Base-by-base conservation (phyloP, 2,113 vertebrate genomes). In the Sisor rabdophorus region DNA sequence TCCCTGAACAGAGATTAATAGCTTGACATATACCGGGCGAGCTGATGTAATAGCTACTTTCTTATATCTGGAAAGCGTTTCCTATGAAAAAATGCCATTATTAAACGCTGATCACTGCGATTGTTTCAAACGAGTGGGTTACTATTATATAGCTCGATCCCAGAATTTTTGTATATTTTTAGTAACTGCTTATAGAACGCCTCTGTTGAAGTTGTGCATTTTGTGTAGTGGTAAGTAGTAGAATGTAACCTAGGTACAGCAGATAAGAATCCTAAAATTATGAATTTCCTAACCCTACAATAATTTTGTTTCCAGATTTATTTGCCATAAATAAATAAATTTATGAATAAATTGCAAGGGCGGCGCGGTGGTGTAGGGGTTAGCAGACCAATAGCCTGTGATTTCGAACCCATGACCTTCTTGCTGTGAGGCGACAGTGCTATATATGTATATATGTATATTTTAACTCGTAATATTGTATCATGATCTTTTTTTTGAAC, bases 1-100 rank as follows among this genome's bases (percentile, higher is more conserved):
- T 47, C 72, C 26, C 36, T 1, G 13, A 68, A 56, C 56, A 36
- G 32, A 50, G n/a, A 10, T 40, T 71, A 71, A 76, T 77, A 44
- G 61, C 77, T 80, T 32, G 72, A 78, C 55, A 52, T 75, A n/a
- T 53, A n/a, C 59, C 67, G 64, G 61, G 67, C 68, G 58, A 12
- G 11, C 52, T 68, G 65, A 17, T 52, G 56, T 44, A 61, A 26
- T 32, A 54, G 60, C 26, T 32, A 7, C 44, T 48, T 24, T 50
- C 28, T 48, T 48, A 69, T 60, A 50, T 52, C 72, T 73, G 61
- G 28, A 50, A 40, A 79, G 53, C 20, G 26, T 54, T 58, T 53
- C 7, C 24, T 48, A 16, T 44, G 36, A 5, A 65, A 48, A 65
- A 56, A 6, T 20, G 30, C 26, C 17, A n/a, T 13, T 53, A 64